Percentiles rank a stretch among this genome's conserved stretches.
phyloP scores from a whole-genome alignment of 2,797 vertebrate genomes.

The Cyclopterus lumpus region DNA sequence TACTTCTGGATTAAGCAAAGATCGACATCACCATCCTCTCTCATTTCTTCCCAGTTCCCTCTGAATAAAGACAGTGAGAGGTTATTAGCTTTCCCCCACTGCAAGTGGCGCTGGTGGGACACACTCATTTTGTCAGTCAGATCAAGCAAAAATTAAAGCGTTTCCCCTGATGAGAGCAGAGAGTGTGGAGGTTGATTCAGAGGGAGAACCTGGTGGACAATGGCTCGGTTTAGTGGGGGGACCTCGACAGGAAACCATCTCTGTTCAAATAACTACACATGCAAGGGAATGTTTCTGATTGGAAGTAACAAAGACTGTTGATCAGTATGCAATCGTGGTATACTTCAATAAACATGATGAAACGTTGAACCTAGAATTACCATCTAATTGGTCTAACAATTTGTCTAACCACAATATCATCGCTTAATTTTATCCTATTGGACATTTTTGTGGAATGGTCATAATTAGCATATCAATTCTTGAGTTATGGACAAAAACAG shows the following conservation, averaged over 20 bases:
- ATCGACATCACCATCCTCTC: not conserved
- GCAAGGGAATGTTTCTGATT: too few species aligned
- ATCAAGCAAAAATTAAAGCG: conserved; percentile 58
- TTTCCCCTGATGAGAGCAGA: conserved; percentile 36
- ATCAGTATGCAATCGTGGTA: too few species aligned
- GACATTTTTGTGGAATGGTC: too few species aligned
- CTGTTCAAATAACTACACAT: too few species aligned
- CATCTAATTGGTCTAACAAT: too few species aligned
- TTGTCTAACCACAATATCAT: too few species aligned
- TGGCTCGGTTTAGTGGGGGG: not conserved
- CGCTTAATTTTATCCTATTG: too few species aligned
- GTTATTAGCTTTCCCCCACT: conserved; percentile 35
- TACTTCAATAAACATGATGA: too few species aligned
- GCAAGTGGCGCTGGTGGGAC: conserved; percentile 17
- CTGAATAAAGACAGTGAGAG: conserved; percentile 35
- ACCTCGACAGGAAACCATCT: not conserved
- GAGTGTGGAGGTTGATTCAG: conserved; percentile 19
- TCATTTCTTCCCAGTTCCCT: not conserved
- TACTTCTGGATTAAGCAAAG: conserved; percentile 22
- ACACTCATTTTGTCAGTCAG: conserved; percentile 39
- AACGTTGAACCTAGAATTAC: too few species aligned
- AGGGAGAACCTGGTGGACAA: not conserved
- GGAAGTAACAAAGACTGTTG: too few species aligned
- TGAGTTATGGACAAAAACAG: too few species aligned
- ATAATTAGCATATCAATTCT: too few species aligned